Evolutionary conservation across 2,797 vertebrate genomes (phyloP), one percentile per base, ranked within the genome.

Genomic region (Clarias laeviceps): DNA sequence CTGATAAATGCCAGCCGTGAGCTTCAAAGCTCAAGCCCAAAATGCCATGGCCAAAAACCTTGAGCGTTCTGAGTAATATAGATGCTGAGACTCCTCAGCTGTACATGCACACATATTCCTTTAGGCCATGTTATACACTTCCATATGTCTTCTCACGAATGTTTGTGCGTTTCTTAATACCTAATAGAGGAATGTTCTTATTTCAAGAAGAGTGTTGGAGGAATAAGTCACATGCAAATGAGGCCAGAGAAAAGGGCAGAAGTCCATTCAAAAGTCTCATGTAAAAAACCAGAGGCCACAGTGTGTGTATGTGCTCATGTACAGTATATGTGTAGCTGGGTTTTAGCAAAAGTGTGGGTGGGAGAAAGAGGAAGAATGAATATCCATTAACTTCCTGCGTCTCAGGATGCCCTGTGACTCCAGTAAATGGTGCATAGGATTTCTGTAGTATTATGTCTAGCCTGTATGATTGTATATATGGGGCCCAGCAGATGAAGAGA

Each of bases 121-220:
- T 89, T 57, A 88, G 85, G 90, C 92, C 90, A 88, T 82, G 91
- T 90, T 91, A 92, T 89, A 88, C 91, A 91, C 91, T 90, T 83
- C 56, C 90, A 90, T 90, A 92, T 93, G 91, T 92, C 92, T 93
- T 90, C 91, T 91, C 91, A 90, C 89, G 92, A 93, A 93, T 89
- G 92, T 91, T 92, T 91, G 88, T 90, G 90, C 90, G 91, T 87
- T 92, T 91, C 85, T 89, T 82, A 65, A 80, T 88, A 77, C 74
- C 56, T 84, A 68, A 80, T 78, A 78, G 57, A 73, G 65, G 59
- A 73, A n/a, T 78, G 82, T 59, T 82, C 72, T 86, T 56, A 68
- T 45, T 24, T 68, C 57, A 59, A 66, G 56, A 40, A 32, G 62
- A 54, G 61, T 45, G 81, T 24, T 80, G 61, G 50, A 80, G 70